Base-by-base conservation (phyloP, 2,797 vertebrate species). In the Amblyraja radiata region DNA sequence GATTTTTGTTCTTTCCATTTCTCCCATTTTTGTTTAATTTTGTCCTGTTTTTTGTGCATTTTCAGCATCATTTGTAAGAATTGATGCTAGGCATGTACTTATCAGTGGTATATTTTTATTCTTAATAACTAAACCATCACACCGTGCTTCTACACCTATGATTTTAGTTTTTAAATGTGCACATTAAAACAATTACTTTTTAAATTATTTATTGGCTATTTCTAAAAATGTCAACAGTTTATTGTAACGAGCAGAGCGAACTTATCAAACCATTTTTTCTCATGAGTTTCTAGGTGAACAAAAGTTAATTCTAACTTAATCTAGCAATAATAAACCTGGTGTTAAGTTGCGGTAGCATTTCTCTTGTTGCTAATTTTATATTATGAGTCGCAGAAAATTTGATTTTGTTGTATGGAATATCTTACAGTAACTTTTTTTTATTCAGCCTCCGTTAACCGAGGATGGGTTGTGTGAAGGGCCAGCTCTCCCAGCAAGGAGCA, bases 401-500 rank as follows among this genome's bases (percentile, higher is more conserved):
- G 46, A 63, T 58, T 90, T 8, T 68, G 16, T 25, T 83, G 23
- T 83, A 7, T 58, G 54, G 9, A 16, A 2, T 32, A 36, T 9
- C 36, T 14, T 88, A 21, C 9, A 32, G 21, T 88, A 36, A 65
- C 14, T 77, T 16, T 74, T 73, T 28, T 58, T 76, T 93, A 96
- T 94, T 93, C 74, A 99, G 98, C 98, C 97, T 0, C 98, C 98
- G 0, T 94, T 98, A 94, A 98, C 99, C 94, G 97, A 97, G 94
- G 97, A 98, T 93, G 95, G 96, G 71, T 96, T 97, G 78, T 94
- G 97, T 0, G 98, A 99, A 94, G 99, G 98, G 77, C 97, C 98
- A 1, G 97, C 97, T 83, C 97, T 98, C 94, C 98, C 98, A 1
- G 96, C 98, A 93, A 98, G 98, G 73, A 98, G 98, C 81, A 99